A percentile compares a stretch with the other conserved stretches of the same genome.
Evolutionary conservation across 2,888 invertebrate genomes (phyloP).

Genomic region (Dryomyza anilis): DNA sequence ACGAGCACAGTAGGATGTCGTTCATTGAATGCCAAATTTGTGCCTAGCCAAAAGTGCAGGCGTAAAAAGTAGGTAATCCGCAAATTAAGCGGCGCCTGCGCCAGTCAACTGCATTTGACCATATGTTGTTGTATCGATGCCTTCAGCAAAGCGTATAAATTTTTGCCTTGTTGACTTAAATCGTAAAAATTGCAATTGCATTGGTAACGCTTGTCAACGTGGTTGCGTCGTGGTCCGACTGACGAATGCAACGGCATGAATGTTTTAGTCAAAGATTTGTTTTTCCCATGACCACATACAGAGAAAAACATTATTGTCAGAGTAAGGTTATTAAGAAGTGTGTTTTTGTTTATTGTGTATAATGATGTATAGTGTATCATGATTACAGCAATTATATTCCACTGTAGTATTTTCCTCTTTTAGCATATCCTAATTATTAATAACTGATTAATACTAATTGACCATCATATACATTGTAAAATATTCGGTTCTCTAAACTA

Average conservation of each 20-base stretch:
- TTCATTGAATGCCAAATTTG: not conserved
- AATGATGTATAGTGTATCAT: too few species aligned
- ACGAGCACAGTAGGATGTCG: constrained; percentile 11
- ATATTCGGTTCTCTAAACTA: too few species aligned
- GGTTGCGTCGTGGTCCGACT: not conserved
- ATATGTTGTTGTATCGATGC: not conserved
- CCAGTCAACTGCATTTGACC: not conserved
- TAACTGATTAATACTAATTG: too few species aligned
- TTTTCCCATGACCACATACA: not conserved
- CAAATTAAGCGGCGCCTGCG: constrained; percentile 1
- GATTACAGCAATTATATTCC: too few species aligned
- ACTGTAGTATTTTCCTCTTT: too few species aligned
- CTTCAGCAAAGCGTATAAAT: not conserved
- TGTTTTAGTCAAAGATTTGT: not conserved
- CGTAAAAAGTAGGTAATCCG: not conserved
- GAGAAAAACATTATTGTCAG: too few species aligned
- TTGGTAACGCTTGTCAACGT: constrained; percentile 5
- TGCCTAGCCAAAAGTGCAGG: not conserved
- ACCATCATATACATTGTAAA: too few species aligned
- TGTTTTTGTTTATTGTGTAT: too few species aligned
- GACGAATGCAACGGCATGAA: not conserved
- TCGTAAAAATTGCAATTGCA: not conserved
- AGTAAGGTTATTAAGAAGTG: too few species aligned
- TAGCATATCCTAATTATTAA: too few species aligned
- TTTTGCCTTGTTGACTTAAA: not conserved